Conservation (phyloP, 2,797 vertebrate species). For the Typhlichthys eigenmanni region DNA sequence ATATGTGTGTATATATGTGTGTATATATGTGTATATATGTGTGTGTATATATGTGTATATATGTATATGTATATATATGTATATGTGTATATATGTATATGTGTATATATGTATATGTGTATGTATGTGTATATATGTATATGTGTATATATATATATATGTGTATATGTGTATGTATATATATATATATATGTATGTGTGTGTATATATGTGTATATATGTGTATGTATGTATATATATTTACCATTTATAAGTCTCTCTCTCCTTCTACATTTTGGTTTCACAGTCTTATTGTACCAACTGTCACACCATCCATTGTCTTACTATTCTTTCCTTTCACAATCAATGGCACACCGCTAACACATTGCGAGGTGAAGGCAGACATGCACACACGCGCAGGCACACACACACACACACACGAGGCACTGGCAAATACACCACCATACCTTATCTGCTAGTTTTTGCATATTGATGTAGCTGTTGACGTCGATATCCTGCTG, state of each 20-base stretch:
- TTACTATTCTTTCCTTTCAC: constrained; percentile 10
- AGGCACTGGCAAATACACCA: constrained; percentile 43
- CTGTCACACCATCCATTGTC: constrained; percentile 15
- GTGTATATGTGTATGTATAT: too few species aligned
- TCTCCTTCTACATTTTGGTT: background rate
- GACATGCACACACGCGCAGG: background rate
- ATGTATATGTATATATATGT: too few species aligned
- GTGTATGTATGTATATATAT: too few species aligned
- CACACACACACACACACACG: background rate
- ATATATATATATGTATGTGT: too few species aligned
- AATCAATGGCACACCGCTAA: constrained; percentile 35
- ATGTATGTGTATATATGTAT: too few species aligned
- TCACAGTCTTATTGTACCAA: background rate
- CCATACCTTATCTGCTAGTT: constrained; percentile 50
- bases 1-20: too few species aligned
- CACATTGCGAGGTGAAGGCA: background rate
- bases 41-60: too few species aligned
- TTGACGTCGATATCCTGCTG: constrained; percentile 57
- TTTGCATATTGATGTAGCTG: constrained; percentile 52
- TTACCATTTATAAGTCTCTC: background rate
- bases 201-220: too few species aligned
- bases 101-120: too few species aligned
- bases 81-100: too few species aligned
- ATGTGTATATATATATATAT: too few species aligned
- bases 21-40: too few species aligned